Evolutionary conservation across 2,888 invertebrate genomes (phyloP).

Genomic region (Drosophila kuntzei): DNA sequence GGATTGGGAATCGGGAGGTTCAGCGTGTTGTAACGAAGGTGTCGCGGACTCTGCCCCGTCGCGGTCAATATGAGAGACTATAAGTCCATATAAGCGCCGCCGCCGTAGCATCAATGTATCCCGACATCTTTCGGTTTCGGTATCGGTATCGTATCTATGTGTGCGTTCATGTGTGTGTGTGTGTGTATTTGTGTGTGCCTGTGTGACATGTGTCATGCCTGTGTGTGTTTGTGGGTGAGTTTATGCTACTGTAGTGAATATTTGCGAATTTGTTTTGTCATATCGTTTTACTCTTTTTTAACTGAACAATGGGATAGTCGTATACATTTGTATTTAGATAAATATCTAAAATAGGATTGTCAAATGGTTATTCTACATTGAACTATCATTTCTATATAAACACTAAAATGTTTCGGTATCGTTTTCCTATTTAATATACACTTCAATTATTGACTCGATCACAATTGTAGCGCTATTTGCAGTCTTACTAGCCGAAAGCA

Average conservation of each 20-base stretch:
- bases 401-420: too few relatives aligned
- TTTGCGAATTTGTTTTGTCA: conserved; percentile 81
- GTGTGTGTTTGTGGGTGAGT: conserved; percentile 3
- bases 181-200: conserved; percentile 27
- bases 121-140: conserved; percentile 58
- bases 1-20: conserved; percentile 22
- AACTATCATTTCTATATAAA: too few relatives aligned
- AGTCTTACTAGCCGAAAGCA: conserved; percentile 7
- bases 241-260: conserved; percentile 70
- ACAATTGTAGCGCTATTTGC: conserved; percentile 21
- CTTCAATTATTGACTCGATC: neutral
- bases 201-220: conserved; percentile 24
- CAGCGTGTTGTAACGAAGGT: conserved; percentile 62
- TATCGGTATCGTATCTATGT: conserved; percentile 43
- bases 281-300: conserved; percentile 58
- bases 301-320: neutral
- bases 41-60: conserved; percentile 64
- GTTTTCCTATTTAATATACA: too few relatives aligned
- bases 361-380: too few relatives aligned
- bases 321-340: too few relatives aligned
- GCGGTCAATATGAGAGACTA: conserved; percentile 77
- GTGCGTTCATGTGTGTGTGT: conserved; percentile 19
- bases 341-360: too few relatives aligned
- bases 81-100: conserved; percentile 78
- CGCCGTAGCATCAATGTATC: conserved; percentile 48